Base-by-base conservation (phyloP, 2,797 vertebrate species). In the Anolis apletophallus region DNA sequence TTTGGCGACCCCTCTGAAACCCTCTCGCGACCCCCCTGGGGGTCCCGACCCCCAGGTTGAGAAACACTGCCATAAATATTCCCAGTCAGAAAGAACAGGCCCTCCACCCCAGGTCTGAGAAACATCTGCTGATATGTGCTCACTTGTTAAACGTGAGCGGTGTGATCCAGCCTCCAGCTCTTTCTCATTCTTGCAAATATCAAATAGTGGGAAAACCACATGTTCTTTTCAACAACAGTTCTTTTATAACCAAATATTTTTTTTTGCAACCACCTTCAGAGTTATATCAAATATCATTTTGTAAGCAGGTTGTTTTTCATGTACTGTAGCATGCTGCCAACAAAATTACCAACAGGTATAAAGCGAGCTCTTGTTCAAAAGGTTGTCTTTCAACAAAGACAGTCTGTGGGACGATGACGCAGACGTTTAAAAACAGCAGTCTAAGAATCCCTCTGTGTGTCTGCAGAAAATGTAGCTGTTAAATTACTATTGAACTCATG, bases 231-330 rank as follows among this genome's bases (percentile, higher is more conserved):
- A 81, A 84, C 8, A 78, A 40, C 54, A 88, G 11, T 6, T 19
- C 7, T 71, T 85, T 71, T 40, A 83, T 55, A 81, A 1, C 79
- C n/a, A 32, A 46, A 90, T 81, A 88, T 89, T 87, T 82, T 87
- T 82, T 40, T 46, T 91, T 79, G 78, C 82, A 83, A 71, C 26
- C 1, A 10, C 11, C 73, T 64, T 34, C 52, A 86, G 3, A 0
- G 2, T 1, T 84, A 40, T 85, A 36, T 55, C 3, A 46, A 87
- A 91, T 26, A 89, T 4, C 90, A 89, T 7, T 74, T 88, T 69
- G 40, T 80, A 64, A 91, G 79, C 40, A 87, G 64, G 75, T 64
- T 40, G 5, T 29, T 85, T 76, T 87, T 7, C 26, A 80, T 79
- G 17, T 82, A 36, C 52, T 81, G 29, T 68, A 81, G 85, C 89